Base-by-base conservation (phyloP, 2,888 invertebrate species). In the Galerucella calmariensis region DNA sequence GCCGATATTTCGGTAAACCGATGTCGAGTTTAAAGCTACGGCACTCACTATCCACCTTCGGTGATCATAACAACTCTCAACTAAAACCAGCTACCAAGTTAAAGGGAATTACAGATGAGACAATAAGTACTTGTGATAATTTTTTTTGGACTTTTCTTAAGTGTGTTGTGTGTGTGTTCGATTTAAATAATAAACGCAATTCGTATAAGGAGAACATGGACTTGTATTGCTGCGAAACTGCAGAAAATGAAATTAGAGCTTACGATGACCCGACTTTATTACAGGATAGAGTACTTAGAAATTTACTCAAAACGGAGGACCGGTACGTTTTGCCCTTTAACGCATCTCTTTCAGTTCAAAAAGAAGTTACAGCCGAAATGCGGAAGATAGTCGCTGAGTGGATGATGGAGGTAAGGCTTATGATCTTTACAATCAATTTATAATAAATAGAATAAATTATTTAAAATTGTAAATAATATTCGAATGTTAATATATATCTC, bases 301-400 rank as follows among this genome's bases (percentile, higher is more conserved):
- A 95, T 89, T 91, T 97, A 83, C 90, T 97, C 83, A 92, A 92
- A 84, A 92, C 93, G 70, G 97, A 97, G 90, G 95, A 96, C 87
- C 92, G 93, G 85, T 95, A 95, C 89, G 92, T 93, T 79, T 91
- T 94, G 81, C 91, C 92, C 62, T 79, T 75, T 74, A 67, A 92
- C 92, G 84, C 94, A 8, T 70, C 95, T 89, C 96, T 96, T 88
- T 92, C 93, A 46, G 92, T 96, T 83, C 97, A 97, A 90, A 92
- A 91, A 83, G 97, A 97, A 88, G 91, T 98, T 84, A 95, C 95
- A 81, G 94, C 95, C 74, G 92, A 92, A 84, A 97, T 97, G 97
- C 92, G 97, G 87, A 94, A 94, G 88, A 92, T 96, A 87, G 96
- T 97, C 85, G 94, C 96, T 83, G 94, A 95, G 88, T 98, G 98